These are phyloP conservation scores for Agrotis ipsilon DNA, from an alignment of 2,888 invertebrate species.

Conservation along the genomic window DNA sequence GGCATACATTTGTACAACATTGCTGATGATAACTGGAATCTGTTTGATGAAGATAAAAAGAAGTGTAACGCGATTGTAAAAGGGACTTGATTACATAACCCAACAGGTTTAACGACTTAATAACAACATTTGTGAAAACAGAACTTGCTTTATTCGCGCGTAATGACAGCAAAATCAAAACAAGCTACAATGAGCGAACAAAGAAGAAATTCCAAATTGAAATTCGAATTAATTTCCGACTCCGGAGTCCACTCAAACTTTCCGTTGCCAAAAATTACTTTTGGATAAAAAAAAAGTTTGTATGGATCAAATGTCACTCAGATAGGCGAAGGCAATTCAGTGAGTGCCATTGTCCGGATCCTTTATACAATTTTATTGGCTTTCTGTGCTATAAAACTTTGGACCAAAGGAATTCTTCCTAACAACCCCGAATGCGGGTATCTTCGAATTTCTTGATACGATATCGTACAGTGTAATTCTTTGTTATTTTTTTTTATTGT, in stretches of 20 bases:
- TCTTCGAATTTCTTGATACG: slow-evolving; percentile 71
- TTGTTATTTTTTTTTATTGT: slow-evolving; percentile 71
- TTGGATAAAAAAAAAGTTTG: slow-evolving; percentile 50
- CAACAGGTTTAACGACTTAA: slow-evolving; percentile 14
- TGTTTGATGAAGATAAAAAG: slow-evolving; percentile 6
- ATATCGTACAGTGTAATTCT: slow-evolving; percentile 67
- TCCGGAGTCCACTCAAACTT: slow-evolving; percentile 53
- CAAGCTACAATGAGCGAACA: slow-evolving; percentile 46
- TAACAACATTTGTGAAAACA: slow-evolving; percentile 10
- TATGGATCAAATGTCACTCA: slow-evolving; percentile 67
- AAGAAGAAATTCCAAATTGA: slow-evolving; percentile 57
- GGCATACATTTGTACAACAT: slow-evolving; percentile 39
- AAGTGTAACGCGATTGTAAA: slow-evolving; percentile 1
- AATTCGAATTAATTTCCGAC: slow-evolving; percentile 60
- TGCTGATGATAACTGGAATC: slow-evolving; percentile 30
- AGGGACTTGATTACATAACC: slow-evolving; percentile 1
- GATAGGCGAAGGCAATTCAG: slow-evolving; percentile 67
- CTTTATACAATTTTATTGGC: slow-evolving; percentile 76
- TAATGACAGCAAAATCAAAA: slow-evolving; percentile 34
- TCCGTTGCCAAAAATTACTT: slow-evolving; percentile 55
- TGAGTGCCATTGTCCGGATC: slow-evolving; percentile 70
- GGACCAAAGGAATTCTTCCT: slow-evolving; percentile 72
- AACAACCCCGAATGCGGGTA: slow-evolving; percentile 68
- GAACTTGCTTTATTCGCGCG: slow-evolving; percentile 11
- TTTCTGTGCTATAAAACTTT: slow-evolving; percentile 72